These are phyloP conservation scores for Omphaloscelis lunosa DNA, from an alignment of 2,888 invertebrate genomes.

Conservation along the genomic window DNA sequence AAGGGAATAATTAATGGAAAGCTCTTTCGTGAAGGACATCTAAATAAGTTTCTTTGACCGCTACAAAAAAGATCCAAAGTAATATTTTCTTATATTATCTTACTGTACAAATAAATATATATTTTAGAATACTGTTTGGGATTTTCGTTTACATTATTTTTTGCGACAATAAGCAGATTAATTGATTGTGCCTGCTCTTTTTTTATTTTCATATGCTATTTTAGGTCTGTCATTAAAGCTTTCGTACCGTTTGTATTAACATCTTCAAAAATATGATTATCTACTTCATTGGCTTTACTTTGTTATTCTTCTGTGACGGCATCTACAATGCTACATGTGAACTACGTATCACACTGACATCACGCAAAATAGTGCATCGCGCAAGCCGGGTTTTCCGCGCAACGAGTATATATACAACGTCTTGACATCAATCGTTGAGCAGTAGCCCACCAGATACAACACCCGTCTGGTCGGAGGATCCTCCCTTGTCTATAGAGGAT, in stretches of 20 bases:
- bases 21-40: slow-evolving; percentile 29
- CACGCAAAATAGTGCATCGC: not conserved
- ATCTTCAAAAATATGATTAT: not conserved
- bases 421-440: no score
- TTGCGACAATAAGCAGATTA: not conserved
- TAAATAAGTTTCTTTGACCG: slow-evolving; percentile 39
- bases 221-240: not conserved
- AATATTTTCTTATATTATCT: slow-evolving; percentile 25
- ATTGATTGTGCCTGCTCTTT: slow-evolving; percentile 1
- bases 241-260: not conserved
- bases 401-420: no score
- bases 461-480: not conserved
- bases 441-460: no score
- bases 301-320: no score
- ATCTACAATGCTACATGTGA: not conserved
- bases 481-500: not conserved
- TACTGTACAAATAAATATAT: not conserved
- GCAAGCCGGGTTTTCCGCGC: no score
- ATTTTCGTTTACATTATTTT: slow-evolving; percentile 1
- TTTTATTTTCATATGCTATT: not conserved
- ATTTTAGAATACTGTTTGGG: not conserved
- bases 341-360: not conserved
- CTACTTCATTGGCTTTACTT: no score
- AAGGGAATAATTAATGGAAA: slow-evolving; percentile 53
- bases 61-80: slow-evolving; percentile 21